phyloP scores from a whole-genome alignment of 2,113 vertebrate species.

The rat (Rattus norvegicus) region DNA sequence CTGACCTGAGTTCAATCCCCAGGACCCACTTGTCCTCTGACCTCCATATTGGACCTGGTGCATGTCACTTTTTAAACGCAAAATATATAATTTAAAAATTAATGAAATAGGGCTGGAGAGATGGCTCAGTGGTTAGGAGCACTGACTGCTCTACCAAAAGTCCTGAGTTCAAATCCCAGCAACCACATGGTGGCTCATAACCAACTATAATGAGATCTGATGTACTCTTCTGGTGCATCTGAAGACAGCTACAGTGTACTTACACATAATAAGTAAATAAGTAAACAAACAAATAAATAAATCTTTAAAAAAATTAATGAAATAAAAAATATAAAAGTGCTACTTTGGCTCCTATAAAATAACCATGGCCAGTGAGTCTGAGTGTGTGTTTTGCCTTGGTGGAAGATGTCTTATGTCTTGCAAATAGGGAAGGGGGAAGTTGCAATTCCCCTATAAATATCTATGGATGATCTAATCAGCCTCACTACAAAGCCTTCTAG shows the following conservation, averaged over 20 bases:
- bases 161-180: too few relatives aligned
- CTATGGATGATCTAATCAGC: not conserved
- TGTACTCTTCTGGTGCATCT: too few relatives aligned
- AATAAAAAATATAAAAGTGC: not conserved
- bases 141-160: too few relatives aligned
- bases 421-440: not conserved
- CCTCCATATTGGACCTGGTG: not conserved
- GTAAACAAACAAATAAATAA: not conserved
- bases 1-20: not conserved
- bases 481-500: not conserved
- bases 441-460: slow-evolving; percentile 47
- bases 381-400: too few relatives aligned
- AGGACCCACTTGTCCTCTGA: not conserved
- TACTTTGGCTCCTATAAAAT: not conserved
- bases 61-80: not conserved
- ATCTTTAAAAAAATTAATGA: not conserved
- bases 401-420: not conserved
- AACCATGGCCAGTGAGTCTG: not conserved
- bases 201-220: too few relatives aligned
- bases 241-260: too few relatives aligned
- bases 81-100: not conserved
- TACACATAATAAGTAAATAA: too few relatives aligned
- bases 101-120: too few relatives aligned
- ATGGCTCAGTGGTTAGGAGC: too few relatives aligned
- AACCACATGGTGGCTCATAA: too few relatives aligned